Percentiles rank a stretch among this genome's conserved stretches.
Evolutionary conservation across 2,113 vertebrate species (phyloP).

Genomic region (Python bivittatus): DNA sequence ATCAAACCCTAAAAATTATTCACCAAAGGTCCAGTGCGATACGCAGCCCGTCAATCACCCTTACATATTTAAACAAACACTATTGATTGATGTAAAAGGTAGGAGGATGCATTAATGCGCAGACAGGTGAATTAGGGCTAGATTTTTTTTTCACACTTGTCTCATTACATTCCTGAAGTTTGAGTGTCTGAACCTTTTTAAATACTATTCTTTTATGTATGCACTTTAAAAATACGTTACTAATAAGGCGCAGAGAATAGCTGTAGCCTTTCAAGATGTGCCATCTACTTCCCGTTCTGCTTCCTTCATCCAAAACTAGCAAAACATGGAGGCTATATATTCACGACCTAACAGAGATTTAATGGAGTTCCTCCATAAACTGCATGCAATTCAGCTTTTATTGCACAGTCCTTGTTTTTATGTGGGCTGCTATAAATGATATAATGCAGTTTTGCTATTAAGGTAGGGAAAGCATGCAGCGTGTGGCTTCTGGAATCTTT

Average conservation of each 20-base stretch:
- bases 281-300: background rate
- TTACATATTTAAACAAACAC: slow-evolving; percentile 58
- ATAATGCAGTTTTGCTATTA: background rate
- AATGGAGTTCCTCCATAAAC: background rate
- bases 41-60: slow-evolving; percentile 72
- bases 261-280: background rate
- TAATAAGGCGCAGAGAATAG: background rate
- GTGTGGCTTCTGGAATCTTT: background rate
- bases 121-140: slow-evolving; percentile 36
- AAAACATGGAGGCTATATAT: background rate
- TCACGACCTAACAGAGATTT: background rate
- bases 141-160: background rate
- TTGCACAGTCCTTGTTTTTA: background rate
- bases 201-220: background rate
- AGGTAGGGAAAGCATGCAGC: background rate
- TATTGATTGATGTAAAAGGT: slow-evolving; percentile 41
- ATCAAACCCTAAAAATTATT: slow-evolving; percentile 50
- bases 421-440: background rate
- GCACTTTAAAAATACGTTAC: background rate
- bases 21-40: slow-evolving; percentile 64
- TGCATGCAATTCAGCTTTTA: background rate
- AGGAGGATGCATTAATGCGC: slow-evolving; percentile 33
- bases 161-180: slow-evolving; percentile 35
- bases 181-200: background rate
- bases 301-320: background rate